Evolutionary conservation across 2,797 vertebrate genomes (phyloP).

Genomic region (Psittacula derbiana): DNA sequence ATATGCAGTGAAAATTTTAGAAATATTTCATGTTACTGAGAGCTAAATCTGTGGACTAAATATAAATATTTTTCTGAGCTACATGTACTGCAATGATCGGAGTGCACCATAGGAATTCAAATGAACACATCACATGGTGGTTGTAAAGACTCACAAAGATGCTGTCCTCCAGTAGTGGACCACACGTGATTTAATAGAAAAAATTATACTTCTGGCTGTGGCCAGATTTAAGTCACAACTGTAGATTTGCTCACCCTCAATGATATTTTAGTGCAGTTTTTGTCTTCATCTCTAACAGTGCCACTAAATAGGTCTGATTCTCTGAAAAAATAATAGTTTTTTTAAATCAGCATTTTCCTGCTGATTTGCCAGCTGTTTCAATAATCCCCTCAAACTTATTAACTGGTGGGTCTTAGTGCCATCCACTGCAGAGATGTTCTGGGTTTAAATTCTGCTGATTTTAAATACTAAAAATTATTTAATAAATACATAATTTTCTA

Average conservation of each 20-base stretch:
- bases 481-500: neutral
- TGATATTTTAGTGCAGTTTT: conserved; percentile 71
- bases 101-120: neutral
- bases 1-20: neutral
- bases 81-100: neutral
- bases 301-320: conserved; percentile 76
- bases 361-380: conserved; percentile 75
- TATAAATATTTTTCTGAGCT: neutral
- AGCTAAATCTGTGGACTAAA: neutral
- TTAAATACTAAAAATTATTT: conserved; percentile 16
- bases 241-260: conserved; percentile 55
- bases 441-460: conserved; percentile 36
- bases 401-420: conserved; percentile 57
- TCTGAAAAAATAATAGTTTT: conserved; percentile 72
- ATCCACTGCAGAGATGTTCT: conserved; percentile 26
- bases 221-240: conserved; percentile 64
- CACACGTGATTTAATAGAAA: neutral
- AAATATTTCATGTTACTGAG: neutral
- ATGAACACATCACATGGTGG: neutral
- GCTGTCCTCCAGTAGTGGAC: neutral
- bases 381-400: conserved; percentile 54
- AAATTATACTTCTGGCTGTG: neutral
- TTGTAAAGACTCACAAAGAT: neutral
- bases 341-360: conserved; percentile 74
- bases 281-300: conserved; percentile 73